Evolutionary conservation across 64 coral and sea anemone species (phyloP).

Genomic region (Cladopsammia gracilis): DNA sequence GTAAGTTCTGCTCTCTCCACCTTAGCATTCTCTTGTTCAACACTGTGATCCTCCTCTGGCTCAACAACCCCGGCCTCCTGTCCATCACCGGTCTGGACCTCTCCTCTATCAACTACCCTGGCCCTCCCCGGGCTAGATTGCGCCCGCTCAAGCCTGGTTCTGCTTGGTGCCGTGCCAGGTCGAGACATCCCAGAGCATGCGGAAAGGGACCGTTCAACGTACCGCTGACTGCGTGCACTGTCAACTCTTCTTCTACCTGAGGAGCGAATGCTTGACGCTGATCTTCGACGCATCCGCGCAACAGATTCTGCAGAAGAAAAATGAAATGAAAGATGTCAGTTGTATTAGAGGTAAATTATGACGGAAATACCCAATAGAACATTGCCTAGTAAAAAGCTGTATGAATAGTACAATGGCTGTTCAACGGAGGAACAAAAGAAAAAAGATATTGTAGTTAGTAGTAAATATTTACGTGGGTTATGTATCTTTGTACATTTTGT

Average conservation of each 20-base stretch:
- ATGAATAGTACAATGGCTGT: too few species aligned
- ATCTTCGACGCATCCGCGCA: constrained; percentile 81
- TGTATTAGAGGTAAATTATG: neutral
- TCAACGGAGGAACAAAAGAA: too few species aligned
- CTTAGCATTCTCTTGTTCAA: neutral
- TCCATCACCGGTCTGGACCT: neutral
- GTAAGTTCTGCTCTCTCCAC: neutral
- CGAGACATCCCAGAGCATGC: constrained; percentile 73
- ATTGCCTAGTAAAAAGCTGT: too few species aligned
- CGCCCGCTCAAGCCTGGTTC: constrained; percentile 35
- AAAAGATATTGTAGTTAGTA: too few species aligned
- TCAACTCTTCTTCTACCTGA: constrained; percentile 82
- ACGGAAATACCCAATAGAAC: too few species aligned
- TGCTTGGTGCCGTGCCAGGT: constrained; percentile 51
- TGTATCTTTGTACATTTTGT: too few species aligned
- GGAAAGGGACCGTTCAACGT: constrained; percentile 86
- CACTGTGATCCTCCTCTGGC: neutral
- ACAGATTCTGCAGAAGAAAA: constrained; percentile 44
- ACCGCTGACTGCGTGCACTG: constrained; percentile 83
- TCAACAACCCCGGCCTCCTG: neutral
- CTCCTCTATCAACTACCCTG: constrained; percentile 36
- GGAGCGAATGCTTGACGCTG: constrained; percentile 71
- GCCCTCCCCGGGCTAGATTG: neutral
- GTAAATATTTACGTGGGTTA: too few species aligned
- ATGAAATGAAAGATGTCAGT: neutral